These are phyloP conservation scores for Neodon shergylaensis DNA, from an alignment of 2,113 vertebrate species.

Conservation along the genomic window DNA sequence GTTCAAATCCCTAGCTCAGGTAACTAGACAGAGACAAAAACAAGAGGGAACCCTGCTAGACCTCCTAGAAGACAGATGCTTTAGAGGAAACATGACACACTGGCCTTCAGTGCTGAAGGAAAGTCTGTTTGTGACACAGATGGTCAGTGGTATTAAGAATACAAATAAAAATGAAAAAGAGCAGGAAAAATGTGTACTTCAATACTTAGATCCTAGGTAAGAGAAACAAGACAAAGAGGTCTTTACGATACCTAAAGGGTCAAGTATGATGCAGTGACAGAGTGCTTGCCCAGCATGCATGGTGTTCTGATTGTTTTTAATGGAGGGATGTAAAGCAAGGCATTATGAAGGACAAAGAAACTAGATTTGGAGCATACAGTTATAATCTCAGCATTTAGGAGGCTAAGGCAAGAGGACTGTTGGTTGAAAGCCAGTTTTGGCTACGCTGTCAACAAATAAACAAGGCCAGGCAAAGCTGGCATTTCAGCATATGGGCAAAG, in stretches of 20 bases:
- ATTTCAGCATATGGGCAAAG: not conserved
- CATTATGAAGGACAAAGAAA: not conserved
- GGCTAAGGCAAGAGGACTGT: not conserved
- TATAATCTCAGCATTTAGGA: not conserved
- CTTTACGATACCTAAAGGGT: not conserved
- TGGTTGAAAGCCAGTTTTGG: not conserved
- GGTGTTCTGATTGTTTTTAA: not conserved
- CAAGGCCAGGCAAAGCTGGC: not conserved
- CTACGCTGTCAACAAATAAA: not conserved
- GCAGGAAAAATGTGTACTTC: rapidly evolving
- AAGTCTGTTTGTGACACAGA: not conserved
- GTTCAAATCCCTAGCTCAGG: not conserved
- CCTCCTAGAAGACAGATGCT: too few relatives aligned
- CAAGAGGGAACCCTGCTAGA: not conserved
- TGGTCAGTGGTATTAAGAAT: not conserved
- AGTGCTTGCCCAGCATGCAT: not conserved
- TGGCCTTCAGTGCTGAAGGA: not conserved
- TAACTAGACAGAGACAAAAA: not conserved
- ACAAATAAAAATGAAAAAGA: not conserved
- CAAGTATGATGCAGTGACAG: not conserved
- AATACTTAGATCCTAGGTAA: not conserved
- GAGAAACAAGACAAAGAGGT: not conserved
- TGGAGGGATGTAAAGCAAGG: not conserved
- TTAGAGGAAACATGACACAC: too few relatives aligned
- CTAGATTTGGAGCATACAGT: not conserved